These are phyloP conservation scores for Hypselothyrea guttata DNA, from an alignment of 2,888 invertebrate genomes.

Conservation along the genomic window DNA sequence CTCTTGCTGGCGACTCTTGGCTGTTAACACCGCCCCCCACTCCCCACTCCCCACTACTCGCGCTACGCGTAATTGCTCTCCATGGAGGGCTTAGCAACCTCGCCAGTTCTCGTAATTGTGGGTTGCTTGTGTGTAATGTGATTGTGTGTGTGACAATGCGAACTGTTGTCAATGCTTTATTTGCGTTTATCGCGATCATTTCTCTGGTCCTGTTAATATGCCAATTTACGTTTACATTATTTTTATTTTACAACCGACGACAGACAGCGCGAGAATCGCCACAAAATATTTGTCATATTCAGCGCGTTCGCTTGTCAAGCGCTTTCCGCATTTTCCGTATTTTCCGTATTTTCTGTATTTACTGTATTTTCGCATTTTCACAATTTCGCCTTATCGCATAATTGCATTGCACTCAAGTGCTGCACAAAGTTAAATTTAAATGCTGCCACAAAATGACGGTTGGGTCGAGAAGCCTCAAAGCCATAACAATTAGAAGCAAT, in stretches of 20 bases:
- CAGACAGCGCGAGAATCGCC: conserved; percentile 25
- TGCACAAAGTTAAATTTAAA: conserved; percentile 48
- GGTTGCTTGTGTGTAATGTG: conserved; percentile 2
- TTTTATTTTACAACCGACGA: conserved; percentile 48
- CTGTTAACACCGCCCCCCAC: conserved; percentile 34
- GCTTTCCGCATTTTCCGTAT: conserved; percentile 7
- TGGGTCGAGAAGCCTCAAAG: conserved; percentile 39
- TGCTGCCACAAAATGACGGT: conserved; percentile 37
- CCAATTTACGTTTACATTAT: conserved; percentile 72
- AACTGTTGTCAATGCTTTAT: conserved; percentile 60
- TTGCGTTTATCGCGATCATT: conserved; percentile 64
- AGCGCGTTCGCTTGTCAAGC: conserved; percentile 26
- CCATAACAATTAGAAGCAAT: conserved; percentile 71
- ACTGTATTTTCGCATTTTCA: not conserved
- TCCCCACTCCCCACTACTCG: no score
- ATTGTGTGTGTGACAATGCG: conserved; percentile 13
- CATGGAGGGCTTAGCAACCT: conserved; percentile 57
- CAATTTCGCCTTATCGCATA: conserved; percentile 44
- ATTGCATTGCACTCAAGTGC: conserved; percentile 49
- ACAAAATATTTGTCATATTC: conserved; percentile 52
- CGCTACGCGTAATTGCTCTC: conserved; percentile 72
- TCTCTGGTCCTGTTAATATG: conserved; percentile 64
- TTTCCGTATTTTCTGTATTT: not conserved
- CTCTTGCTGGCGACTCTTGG: conserved; percentile 22
- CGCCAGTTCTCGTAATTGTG: not conserved